Evolutionary conservation across 2,888 invertebrate genomes (phyloP), one percentile per base, ranked within the genome.

Genomic region (Andrena praecox): DNA sequence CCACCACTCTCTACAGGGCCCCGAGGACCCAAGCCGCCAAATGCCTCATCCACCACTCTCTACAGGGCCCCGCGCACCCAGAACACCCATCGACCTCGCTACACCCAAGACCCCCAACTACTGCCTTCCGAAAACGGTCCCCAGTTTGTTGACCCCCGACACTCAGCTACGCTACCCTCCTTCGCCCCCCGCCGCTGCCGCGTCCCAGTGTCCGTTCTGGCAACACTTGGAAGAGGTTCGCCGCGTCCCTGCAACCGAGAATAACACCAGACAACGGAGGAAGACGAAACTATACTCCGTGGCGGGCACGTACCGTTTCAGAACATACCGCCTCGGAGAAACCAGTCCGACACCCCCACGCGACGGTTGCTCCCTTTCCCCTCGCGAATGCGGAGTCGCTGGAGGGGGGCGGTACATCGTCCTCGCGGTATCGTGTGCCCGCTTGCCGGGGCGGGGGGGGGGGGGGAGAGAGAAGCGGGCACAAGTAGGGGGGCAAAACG

Each of bases 391-490:
- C 42, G 8, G 12, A 10, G 12, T 0, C 10, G 6, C 2, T 66
- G 59, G 79, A 59, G 54, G 69, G 69, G 56, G 80, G 27, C 33
- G 50, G 56, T 63, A 68, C 50, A 73, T 50, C 60, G 64, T 81
- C 66, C 73, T 74, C 69, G 60, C 66, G 73, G 42, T 69, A 74
- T 59, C 62, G n/a, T 24, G 16, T 42, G n/a, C 29, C 16, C 27
- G 62, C 42, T 67, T 56, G 59, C 66, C 56, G 24, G 66, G 60
- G 54, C 56, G 54, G 8, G 8, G 62, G 24, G 66, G 60, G 54
- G 60, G 54, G 8, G 8, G 10, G 2, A 10, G 12, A 2, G 35
- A 35, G 10, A 62, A 16, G 24, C 6, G 24, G 35, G 16, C 29
- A 54, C 59, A 42, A 42, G 42, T 42, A 52, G 71, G 64, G 52